A percentile compares a stretch with the other conserved stretches of the same genome.
phyloP scores from a whole-genome alignment of 2,888 invertebrate species.

The Xestia xanthographa region DNA sequence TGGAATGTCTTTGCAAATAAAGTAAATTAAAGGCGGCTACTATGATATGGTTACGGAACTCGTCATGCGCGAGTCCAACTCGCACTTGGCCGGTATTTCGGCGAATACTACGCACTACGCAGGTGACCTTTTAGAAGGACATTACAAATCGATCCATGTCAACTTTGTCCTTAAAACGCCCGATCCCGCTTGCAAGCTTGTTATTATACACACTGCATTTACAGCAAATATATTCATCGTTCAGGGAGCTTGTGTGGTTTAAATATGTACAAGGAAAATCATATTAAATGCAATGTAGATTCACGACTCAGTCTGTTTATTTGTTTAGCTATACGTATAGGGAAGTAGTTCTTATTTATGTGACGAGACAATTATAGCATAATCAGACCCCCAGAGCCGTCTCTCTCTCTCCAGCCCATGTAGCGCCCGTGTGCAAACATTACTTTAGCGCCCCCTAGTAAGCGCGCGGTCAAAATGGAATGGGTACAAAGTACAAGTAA shows the following conservation, averaged over 20 bases:
- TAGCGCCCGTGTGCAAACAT: too few relatives aligned
- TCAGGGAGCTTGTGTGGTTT: background rate
- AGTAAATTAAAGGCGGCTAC: too few relatives aligned
- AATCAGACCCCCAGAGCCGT: too few relatives aligned
- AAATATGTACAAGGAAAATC: background rate
- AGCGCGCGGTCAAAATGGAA: too few relatives aligned
- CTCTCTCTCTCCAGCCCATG: too few relatives aligned
- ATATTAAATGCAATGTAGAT: background rate
- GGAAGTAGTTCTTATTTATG: background rate
- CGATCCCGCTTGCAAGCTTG: background rate
- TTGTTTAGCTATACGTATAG: background rate
- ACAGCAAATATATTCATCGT: background rate
- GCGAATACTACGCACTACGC: background rate
- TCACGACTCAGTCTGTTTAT: background rate
- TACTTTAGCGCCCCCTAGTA: too few relatives aligned
- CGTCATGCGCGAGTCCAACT: too few relatives aligned
- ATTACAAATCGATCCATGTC: background rate
- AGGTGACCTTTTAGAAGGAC: background rate
- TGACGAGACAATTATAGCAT: background rate
- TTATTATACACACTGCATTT: background rate
- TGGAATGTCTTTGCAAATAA: too few relatives aligned
- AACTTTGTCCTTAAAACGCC: background rate
- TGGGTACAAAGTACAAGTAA: too few relatives aligned
- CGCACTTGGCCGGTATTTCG: too few relatives aligned
- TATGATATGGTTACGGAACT: too few relatives aligned